phyloP scores from a whole-genome alignment of 1,140 invertebrate species.

The Ridgeia piscesae region DNA sequence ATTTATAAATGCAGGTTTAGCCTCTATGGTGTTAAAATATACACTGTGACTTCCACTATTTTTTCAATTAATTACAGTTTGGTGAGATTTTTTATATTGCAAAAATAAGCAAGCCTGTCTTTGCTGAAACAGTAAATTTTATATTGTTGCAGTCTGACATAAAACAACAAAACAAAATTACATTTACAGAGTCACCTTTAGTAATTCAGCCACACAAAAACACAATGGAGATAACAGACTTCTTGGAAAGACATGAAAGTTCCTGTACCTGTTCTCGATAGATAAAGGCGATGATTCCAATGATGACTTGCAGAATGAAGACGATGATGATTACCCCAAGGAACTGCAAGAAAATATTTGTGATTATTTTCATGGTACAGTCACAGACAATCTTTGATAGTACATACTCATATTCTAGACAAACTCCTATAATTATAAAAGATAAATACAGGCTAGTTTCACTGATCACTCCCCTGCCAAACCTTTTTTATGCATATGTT shows the following conservation, averaged over 20 bases:
- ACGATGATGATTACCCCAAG: slow-evolving; percentile 22
- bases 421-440: not conserved
- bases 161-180: not conserved
- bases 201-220: slow-evolving; percentile 15
- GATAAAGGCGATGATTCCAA: slow-evolving; percentile 28
- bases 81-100: not conserved
- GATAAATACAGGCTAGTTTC: no score
- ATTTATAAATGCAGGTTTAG: no score
- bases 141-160: not conserved
- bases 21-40: no score
- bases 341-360: slow-evolving; percentile 20
- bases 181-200: no score
- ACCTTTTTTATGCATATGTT: not conserved
- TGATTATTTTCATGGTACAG: not conserved
- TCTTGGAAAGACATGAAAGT: not conserved
- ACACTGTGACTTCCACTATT: no score
- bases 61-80: not conserved
- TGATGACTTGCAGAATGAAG: slow-evolving; percentile 24
- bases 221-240: slow-evolving; percentile 12
- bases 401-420: not conserved
- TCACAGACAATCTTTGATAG: not conserved
- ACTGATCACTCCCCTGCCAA: not conserved
- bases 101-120: not conserved
- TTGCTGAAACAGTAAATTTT: slow-evolving; percentile 21
- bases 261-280: slow-evolving; percentile 26